Percentiles rank a stretch among this genome's conserved stretches.
phyloP scores from a whole-genome alignment of 2,113 vertebrate genomes.

The Symphodus melops region DNA sequence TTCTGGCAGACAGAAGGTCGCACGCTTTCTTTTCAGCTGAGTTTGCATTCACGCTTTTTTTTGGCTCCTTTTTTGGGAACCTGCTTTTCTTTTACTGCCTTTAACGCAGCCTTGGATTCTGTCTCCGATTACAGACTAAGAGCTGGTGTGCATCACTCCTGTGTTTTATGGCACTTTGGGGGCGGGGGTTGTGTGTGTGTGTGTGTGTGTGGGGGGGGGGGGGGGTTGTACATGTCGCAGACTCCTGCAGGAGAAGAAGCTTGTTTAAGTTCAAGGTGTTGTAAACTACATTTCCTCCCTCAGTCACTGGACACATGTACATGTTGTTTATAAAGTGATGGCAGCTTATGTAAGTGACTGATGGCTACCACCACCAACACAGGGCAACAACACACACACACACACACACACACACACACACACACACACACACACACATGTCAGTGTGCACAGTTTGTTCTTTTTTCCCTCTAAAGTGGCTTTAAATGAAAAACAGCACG shows the following conservation, averaged over 20 bases:
- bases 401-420: slow-evolving; percentile 13
- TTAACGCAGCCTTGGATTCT: slow-evolving; percentile 13
- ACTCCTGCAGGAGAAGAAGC: slow-evolving; percentile 8
- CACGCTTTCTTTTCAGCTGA: slow-evolving; percentile 23
- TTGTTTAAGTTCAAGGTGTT: slow-evolving; percentile 61
- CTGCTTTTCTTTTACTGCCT: slow-evolving; percentile 12
- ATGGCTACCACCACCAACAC: slow-evolving; percentile 29
- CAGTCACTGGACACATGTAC: slow-evolving; percentile 27
- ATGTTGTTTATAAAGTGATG: slow-evolving; percentile 64
- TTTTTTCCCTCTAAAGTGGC: too few species aligned
- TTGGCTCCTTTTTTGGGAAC: slow-evolving; percentile 64
- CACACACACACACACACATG: slow-evolving; percentile 19
- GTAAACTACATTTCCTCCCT: slow-evolving; percentile 44
- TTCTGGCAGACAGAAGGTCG: slow-evolving; percentile 14
- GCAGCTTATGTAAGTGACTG: slow-evolving; percentile 62
- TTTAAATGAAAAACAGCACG: too few species aligned
- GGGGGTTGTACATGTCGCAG: background rate
- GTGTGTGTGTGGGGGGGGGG: background rate
- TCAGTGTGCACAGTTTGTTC: slow-evolving; percentile 21
- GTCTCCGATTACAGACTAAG: slow-evolving; percentile 42
- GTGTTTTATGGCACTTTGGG: slow-evolving; percentile 19
- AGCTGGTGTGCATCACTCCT: slow-evolving; percentile 43
- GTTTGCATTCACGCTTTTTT: slow-evolving; percentile 49
- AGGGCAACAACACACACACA: slow-evolving; percentile 14
- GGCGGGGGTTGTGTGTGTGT: too few species aligned